Evolutionary conservation across 2,888 invertebrate species (phyloP), one percentile per base, ranked within the genome.

Genomic region (Polia nebulosa): DNA sequence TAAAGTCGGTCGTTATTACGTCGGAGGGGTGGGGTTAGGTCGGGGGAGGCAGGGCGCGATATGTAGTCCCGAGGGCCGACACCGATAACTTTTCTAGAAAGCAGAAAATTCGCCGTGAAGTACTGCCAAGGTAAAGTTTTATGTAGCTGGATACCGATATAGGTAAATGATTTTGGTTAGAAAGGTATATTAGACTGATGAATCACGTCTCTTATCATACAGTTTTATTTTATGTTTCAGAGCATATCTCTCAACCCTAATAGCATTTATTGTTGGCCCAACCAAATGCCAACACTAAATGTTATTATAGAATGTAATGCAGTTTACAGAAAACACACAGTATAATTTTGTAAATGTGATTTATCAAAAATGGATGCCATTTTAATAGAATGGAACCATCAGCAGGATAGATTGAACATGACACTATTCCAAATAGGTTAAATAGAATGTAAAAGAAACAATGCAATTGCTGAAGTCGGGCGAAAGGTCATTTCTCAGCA

Each of bases 61-160:
- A 85, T 84, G 82, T 80, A 78, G 80, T 87, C 88, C 84, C 87
- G 65, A 73, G 85, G 83, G 87, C 76, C 72, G 74, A 80, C 76
- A 82, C 62, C 84, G 81, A 86, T 88, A 88, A 88, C 84, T 87
- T 88, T 84, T 83, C 80, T 72, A 82, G 72, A 81, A 81, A 83
- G 81, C 81, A 83, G 80, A 84, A 87, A 85, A 85, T 82, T 85
- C 70, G 51, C 70, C 55, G 75, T 74, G 60, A 78, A 72, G 75
- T 78, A 82, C 72, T 67, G 67, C 68, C 64, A 72, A 67, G 81
- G 81, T 79, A 82, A 79, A 82, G 66, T 84, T 85, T 81, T 84
- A 81, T 80, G 76, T 78, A 74, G 72, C 65, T 69, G 65, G 69
- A 68, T 81, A 77, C 67, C 69, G 70, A 76, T 82, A 76, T 78